Percentiles rank a stretch among this genome's conserved stretches.
Evolutionary conservation across 2,797 vertebrate species (phyloP).

Genomic region (Phrynocephalus vlangalii): DNA sequence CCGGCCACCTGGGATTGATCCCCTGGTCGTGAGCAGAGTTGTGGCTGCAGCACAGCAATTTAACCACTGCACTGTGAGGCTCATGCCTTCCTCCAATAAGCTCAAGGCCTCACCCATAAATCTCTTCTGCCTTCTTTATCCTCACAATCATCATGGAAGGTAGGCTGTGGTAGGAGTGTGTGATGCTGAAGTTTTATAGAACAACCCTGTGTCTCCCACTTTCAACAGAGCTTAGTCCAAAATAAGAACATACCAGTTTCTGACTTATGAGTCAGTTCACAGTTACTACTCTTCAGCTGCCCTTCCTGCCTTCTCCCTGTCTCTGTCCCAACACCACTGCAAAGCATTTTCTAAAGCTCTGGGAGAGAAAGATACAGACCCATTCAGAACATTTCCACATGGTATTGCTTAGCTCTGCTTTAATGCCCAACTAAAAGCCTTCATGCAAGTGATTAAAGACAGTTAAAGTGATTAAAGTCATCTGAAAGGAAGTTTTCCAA

Average conservation of each 20-base stretch:
- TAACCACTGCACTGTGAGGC: too few relatives aligned
- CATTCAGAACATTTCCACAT: not conserved
- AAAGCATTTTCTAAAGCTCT: not conserved
- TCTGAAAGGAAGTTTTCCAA: not conserved
- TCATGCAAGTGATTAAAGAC: not conserved
- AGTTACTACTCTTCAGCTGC: too few relatives aligned
- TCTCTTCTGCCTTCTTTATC: too few relatives aligned
- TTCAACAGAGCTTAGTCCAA: not conserved
- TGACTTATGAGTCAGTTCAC: not conserved
- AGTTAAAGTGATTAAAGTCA: not conserved
- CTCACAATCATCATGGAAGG: too few relatives aligned
- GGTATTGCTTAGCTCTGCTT: not conserved
- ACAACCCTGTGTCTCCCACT: not conserved
- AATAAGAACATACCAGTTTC: not conserved
- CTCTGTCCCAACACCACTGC: too few relatives aligned
- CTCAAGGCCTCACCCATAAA: too few relatives aligned
- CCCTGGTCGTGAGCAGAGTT: too few relatives aligned
- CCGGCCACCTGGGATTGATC: too few relatives aligned
- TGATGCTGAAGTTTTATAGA: not conserved
- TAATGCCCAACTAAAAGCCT: not conserved
- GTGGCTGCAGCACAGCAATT: too few relatives aligned
- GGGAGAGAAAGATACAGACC: not conserved
- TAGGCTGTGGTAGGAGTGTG: too few relatives aligned
- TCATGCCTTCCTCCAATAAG: too few relatives aligned
- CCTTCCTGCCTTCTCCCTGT: too few relatives aligned